Base-by-base conservation (phyloP, 2,797 vertebrate genomes). In the Sebastes hubbsi region DNA sequence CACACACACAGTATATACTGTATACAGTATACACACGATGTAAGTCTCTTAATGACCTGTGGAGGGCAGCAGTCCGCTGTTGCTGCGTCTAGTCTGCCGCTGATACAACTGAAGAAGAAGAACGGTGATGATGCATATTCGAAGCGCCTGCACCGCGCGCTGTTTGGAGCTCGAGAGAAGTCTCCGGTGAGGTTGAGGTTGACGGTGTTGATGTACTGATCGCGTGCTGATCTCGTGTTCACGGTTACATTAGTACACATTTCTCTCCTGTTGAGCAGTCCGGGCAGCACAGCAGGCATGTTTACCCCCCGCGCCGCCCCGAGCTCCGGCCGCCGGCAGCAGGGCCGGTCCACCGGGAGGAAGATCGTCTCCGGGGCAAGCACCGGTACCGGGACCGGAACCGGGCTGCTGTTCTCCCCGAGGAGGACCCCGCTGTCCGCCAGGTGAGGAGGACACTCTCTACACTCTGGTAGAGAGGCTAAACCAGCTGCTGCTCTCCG, bases 351-450 rank as follows among this genome's bases (percentile, higher is more conserved):
- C 25, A 11, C 91, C 20, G 94, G 85, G 30, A 93, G 95, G 81
- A 96, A 91, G 78, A 94, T 90, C 75, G 54, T 94, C 58, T 86
- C 89, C 62, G 88, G 86, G 0, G 80, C 88, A 52, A 91, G 87
- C 36, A 20, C 64, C 10, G 88, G 89, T 1, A 6, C 38, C 36
- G 38, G 38, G 0, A 0, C 38, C 36, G 36, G 36, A 5, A 38
- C 36, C 0, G 36, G 38, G 38, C 88, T 95, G 20, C 89, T 95
- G 56, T 95, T 96, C 79, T 95, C 95, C 70, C 95, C 95, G 42
- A 90, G 94, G 6, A 94, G 95, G 81, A 89, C 91, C 16, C 6
- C 91, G 18, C 72, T 95, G 34, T 88, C 92, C 2, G 87, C 91
- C 3, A 88, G 95, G 95, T 95, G 78, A 86, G 81, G 38, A 42